phyloP scores from a whole-genome alignment of 2,113 vertebrate species.

The Anoplopoma fimbria region DNA sequence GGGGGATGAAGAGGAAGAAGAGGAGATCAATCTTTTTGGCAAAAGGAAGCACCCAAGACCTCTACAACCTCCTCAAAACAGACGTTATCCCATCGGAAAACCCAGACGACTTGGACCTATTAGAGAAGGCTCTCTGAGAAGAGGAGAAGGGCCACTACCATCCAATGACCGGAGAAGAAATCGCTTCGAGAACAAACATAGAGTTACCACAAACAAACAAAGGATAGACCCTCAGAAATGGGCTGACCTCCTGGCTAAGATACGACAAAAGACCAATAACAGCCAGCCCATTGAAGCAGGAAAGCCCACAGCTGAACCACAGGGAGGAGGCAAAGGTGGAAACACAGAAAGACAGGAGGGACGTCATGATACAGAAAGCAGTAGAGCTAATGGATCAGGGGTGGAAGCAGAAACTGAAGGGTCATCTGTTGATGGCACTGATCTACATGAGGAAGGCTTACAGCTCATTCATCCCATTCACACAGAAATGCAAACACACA shows the following conservation, averaged over 20 bases:
- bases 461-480: constrained; percentile 56
- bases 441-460: constrained; percentile 72
- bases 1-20: constrained; percentile 71
- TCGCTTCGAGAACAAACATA: constrained; percentile 85
- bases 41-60: constrained; percentile 34
- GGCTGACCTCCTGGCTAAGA: constrained; percentile 92
- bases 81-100: constrained; percentile 41
- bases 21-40: constrained; percentile 68
- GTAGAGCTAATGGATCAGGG: constrained; percentile 1
- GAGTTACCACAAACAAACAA: constrained; percentile 85
- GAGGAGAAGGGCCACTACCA: constrained; percentile 41
- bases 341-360: constrained; percentile 11
- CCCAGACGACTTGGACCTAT: constrained; percentile 45
- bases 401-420: constrained; percentile 74
- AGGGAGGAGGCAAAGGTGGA: constrained; percentile 4
- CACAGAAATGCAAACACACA: constrained; percentile 8
- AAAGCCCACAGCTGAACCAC: constrained; percentile 27
- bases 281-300: constrained; percentile 50
- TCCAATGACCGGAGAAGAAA: constrained; percentile 82
- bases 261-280: constrained; percentile 86
- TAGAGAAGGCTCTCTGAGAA: constrained; percentile 50
- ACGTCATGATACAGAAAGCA: constrained; percentile 16
- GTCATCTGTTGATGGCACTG: constrained; percentile 82
- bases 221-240: constrained; percentile 92
- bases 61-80: constrained; percentile 26